Evolutionary conservation across 2,113 vertebrate genomes (phyloP).

Genomic region (Ceyx melanurus): DNA sequence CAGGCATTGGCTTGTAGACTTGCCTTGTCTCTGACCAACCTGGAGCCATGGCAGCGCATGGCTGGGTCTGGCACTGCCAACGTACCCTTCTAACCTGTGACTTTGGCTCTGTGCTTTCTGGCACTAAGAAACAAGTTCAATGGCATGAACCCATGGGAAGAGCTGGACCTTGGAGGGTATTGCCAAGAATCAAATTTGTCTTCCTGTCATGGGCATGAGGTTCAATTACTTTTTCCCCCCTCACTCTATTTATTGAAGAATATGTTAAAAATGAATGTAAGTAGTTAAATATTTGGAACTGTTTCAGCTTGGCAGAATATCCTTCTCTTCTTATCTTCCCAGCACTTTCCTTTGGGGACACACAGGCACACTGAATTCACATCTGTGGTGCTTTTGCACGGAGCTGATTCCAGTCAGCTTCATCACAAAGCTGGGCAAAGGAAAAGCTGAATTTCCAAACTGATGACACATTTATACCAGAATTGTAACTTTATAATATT

Average conservation of each 20-base stretch:
- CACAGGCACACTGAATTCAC: not conserved
- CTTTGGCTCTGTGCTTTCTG: not conserved
- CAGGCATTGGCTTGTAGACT: not conserved
- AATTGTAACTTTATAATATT: slow-evolving; percentile 75
- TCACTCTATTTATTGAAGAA: not conserved
- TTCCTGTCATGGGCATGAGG: not conserved
- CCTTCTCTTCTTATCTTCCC: not conserved
- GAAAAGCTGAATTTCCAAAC: slow-evolving; percentile 56
- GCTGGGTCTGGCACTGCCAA: not conserved
- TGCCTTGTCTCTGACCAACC: not conserved
- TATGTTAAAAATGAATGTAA: slow-evolving; percentile 10
- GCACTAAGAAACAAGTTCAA: not conserved
- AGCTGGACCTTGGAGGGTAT: not conserved
- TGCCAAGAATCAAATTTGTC: slow-evolving; percentile 11
- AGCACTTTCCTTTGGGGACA: not conserved
- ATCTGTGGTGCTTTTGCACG: not conserved
- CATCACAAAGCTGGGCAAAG: slow-evolving; percentile 36
- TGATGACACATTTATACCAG: slow-evolving; percentile 74
- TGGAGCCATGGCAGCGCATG: not conserved
- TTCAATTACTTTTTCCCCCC: not conserved
- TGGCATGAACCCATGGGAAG: not conserved
- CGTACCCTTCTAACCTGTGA: not conserved
- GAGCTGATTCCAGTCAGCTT: slow-evolving; percentile 42
- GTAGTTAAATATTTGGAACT: not conserved
- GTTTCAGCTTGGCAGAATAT: not conserved